Evolutionary conservation across 2,888 invertebrate genomes (phyloP), one percentile per base, ranked within the genome.

Genomic region (Agrenia bidenticulata): DNA sequence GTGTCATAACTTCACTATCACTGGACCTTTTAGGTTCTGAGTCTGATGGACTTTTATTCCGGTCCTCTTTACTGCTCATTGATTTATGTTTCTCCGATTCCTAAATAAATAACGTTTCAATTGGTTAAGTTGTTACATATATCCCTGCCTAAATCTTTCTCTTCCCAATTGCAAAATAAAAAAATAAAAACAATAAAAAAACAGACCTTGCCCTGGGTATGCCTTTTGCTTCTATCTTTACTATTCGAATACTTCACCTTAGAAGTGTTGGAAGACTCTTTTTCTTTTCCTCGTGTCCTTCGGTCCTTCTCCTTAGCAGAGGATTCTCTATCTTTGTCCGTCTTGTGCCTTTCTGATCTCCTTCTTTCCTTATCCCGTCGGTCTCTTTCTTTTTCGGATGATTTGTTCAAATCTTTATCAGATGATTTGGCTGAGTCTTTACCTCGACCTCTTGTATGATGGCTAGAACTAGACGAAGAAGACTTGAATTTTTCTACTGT

Each of bases 391-490:
- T 58, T 70, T 17, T 53, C 75, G 59, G 73, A 75, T 67, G 75
- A 75, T 27, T 75, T 69, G 50, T 64, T 75, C 17, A 64, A 73
- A 56, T 27, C 58, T 73, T 75, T 69, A 51, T 78, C 77, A 7
- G 32, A 32, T 32, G 32, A 32, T 32, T 11, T 32, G 32, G 5
- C 11, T 32, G 32, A 32, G 32, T 32, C 32, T 37, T 77, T 73
- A 19, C 67, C 69, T n/a, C 63, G 45, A 15, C 72, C 77, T 61
- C 55, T 75, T 58, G 53, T 58, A 42, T 70, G 45, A 39, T 80
- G 78, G 27, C 77, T 78, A 61, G 79, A 77, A 1, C 79, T 78
- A 24, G 69, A 69, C n/a, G 64, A 65, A 15, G 61, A 53, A 19
- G 49, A 24, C 26, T 54, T 63, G 4, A 57, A 58, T 32, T 67